Percentiles rank a stretch among this genome's conserved stretches.
phyloP scores from a whole-genome alignment of 2,888 invertebrate species.

The Gerris lacustris region DNA sequence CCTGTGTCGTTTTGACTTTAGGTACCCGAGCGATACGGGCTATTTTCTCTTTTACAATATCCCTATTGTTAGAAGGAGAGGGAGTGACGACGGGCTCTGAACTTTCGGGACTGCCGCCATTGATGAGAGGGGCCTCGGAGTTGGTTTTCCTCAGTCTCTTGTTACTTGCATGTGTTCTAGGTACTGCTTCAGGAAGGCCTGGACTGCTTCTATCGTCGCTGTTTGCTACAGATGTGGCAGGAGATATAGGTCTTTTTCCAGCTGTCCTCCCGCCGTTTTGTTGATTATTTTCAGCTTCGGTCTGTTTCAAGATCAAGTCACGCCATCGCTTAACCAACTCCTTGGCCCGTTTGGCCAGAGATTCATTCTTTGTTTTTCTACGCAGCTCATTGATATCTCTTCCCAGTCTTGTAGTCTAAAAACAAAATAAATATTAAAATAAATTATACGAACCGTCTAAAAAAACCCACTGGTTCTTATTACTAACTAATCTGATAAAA shows the following conservation, averaged over 20 bases:
- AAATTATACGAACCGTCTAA: too few species aligned
- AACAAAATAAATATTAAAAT: slow-evolving; percentile 25
- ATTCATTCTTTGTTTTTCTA: slow-evolving; percentile 69
- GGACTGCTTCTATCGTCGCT: slow-evolving; percentile 29
- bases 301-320: slow-evolving; percentile 60
- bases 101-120: slow-evolving; percentile 20
- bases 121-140: slow-evolving; percentile 22
- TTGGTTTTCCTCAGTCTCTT: slow-evolving; percentile 43
- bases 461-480: background rate
- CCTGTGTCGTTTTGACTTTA: slow-evolving; percentile 64
- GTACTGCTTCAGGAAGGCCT: slow-evolving; percentile 34
- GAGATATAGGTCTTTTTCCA: slow-evolving; percentile 31
- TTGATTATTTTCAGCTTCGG: slow-evolving; percentile 25
- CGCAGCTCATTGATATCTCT: slow-evolving; percentile 86
- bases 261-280: slow-evolving; percentile 19
- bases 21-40: slow-evolving; percentile 48
- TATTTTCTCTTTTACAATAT: slow-evolving; percentile 45
- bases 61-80: slow-evolving; percentile 34
- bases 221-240: slow-evolving; percentile 37
- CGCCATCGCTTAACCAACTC: slow-evolving; percentile 87
- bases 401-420: slow-evolving; percentile 84
- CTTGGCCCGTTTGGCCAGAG: slow-evolving; percentile 78
- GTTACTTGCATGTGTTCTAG: slow-evolving; percentile 43
- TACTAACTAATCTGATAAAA: background rate
- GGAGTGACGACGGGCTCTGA: slow-evolving; percentile 25